phyloP scores from a whole-genome alignment of 2,113 vertebrate genomes.

The Pavo muticus region DNA sequence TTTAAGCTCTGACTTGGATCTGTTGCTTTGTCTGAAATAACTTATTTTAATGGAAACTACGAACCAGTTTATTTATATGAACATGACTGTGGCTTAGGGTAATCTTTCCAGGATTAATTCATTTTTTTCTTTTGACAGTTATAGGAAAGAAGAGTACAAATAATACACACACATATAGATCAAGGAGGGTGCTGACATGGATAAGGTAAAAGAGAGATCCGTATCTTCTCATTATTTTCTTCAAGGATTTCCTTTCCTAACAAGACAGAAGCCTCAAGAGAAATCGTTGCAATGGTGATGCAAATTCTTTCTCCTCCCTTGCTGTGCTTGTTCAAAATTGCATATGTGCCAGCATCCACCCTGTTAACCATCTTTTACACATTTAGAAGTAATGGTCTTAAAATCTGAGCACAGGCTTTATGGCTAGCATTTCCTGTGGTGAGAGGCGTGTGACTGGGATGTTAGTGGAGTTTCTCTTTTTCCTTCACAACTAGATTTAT shows the following conservation, averaged over 20 bases:
- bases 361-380: not conserved
- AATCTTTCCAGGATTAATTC: not conserved
- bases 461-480: not conserved
- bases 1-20: not conserved
- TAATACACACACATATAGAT: not conserved
- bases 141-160: not conserved
- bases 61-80: not conserved
- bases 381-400: not conserved
- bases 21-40: not conserved
- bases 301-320: not conserved
- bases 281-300: not conserved
- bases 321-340: not conserved
- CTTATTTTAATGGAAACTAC: not conserved
- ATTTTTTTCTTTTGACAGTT: not conserved
- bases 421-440: not conserved
- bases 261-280: not conserved
- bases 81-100: not conserved
- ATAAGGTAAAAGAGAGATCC: not conserved
- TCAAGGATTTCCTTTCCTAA: not conserved
- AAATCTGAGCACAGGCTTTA: not conserved
- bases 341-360: accelerated
- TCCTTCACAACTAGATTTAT: not conserved
- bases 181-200: not conserved
- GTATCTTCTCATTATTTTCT: not conserved
- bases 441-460: not conserved